Evolutionary conservation across 2,113 vertebrate genomes (phyloP).

Genomic region (Myrmecobius fasciatus): DNA sequence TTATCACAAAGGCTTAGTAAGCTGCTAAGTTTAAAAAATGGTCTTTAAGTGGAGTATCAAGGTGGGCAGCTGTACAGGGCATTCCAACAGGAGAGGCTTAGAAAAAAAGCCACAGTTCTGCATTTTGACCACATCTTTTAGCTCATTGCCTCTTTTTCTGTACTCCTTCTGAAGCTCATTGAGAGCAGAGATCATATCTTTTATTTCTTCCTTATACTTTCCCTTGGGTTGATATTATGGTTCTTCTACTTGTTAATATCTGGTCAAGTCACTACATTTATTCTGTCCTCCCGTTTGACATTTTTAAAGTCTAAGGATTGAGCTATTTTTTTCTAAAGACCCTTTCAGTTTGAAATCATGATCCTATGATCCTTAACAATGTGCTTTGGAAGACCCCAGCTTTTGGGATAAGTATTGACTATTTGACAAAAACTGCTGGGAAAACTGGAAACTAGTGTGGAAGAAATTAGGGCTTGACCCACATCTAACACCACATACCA

Average conservation of each 20-base stretch:
- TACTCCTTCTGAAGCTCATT: constrained; percentile 12
- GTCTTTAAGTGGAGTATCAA: constrained; percentile 44
- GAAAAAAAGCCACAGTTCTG: background rate
- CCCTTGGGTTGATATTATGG: background rate
- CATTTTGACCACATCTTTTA: constrained; percentile 11
- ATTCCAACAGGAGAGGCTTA: background rate
- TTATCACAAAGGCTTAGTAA: constrained; percentile 38
- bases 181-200: constrained; percentile 12
- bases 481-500: no score
- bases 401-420: no score
- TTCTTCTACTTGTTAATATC: background rate
- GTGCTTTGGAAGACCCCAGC: no score
- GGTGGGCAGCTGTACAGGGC: constrained; percentile 18
- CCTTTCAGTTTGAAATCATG: background rate
- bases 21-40: constrained; percentile 72
- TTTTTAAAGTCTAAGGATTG: background rate
- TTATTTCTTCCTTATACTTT: constrained; percentile 21
- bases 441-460: no score
- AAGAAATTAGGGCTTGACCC: no score
- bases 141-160: background rate
- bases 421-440: no score
- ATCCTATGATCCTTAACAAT: background rate
- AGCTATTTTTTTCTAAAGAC: background rate
- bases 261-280: no score
- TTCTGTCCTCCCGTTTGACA: background rate